Percentiles rank a stretch among this genome's conserved stretches.
These are phyloP conservation scores for Rhineura floridana DNA, from an alignment of 2,113 vertebrate species.

Conservation along the genomic window DNA sequence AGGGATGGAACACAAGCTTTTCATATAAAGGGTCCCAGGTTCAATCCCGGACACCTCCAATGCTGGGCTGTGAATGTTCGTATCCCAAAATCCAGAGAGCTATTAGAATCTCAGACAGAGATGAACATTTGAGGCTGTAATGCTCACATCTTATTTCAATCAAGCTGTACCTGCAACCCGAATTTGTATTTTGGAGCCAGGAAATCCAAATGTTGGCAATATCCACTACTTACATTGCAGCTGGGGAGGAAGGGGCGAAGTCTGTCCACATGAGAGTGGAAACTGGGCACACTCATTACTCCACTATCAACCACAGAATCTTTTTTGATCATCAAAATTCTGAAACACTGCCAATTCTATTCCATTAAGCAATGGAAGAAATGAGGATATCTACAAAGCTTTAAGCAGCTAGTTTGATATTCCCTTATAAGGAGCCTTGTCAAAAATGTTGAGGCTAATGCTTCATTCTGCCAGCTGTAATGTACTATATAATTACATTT, in stretches of 20 bases:
- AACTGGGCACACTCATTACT: background rate
- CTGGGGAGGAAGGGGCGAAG: background rate
- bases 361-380: constrained; percentile 14
- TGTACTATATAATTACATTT: constrained; percentile 26
- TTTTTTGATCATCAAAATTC: constrained; percentile 2
- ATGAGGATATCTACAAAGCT: background rate
- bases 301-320: background rate
- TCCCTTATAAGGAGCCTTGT: constrained; percentile 17
- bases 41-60: no score
- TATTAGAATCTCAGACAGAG: background rate
- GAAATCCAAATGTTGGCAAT: background rate
- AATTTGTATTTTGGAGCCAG: background rate
- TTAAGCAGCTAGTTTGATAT: background rate
- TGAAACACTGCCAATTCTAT: background rate
- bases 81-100: background rate
- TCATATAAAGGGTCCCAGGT: no score
- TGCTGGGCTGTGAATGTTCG: background rate
- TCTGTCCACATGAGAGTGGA: background rate
- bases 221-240: background rate
- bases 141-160: background rate
- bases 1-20: no score
- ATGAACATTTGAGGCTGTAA: background rate
- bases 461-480: constrained; percentile 34
- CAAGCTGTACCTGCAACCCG: background rate
- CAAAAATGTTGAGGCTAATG: constrained; percentile 14